Evolutionary conservation across 2,888 invertebrate genomes (phyloP), one percentile per base, ranked within the genome.

Genomic region (Operophtera brumata): DNA sequence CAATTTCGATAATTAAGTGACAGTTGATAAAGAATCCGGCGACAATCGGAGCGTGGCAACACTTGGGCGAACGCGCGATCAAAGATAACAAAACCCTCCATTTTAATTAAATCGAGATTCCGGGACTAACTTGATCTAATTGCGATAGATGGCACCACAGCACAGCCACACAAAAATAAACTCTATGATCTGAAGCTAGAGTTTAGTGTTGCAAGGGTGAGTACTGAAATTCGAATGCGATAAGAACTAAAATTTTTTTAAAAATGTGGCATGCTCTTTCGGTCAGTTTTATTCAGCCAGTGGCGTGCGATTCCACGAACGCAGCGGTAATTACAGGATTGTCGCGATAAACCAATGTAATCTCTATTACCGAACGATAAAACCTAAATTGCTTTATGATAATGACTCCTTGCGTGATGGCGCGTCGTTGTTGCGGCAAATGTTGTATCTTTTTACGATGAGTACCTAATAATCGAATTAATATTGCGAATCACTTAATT

Each of bases 71-170:
- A 82, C 78, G 83, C 78, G 82, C 80, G 80, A 82, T 83, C 67
- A 56, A 56, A 75, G 84, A 86, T 84, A 84, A 82, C 6, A 39
- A 50, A 78, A 70, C 75, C 74, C 75, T 76, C 76, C 77, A 75
- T 76, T 82, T 86, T 88, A 88, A 88, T 88, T 89, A 84, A 89
- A 89, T 88, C 83, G 86, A 80, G 84, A 88, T 86, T 86, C 84
- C 80, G 61, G 66, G 69, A 71, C 75, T 69, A 69, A 70, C 70
- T 65, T 66, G 69, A 53, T 49, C 53, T 57, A 53, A 49, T 53
- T 20, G 26, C 66, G 69, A 69, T 71, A 75, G 70, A 71, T 69
- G 70, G 61, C 66, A 57, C 56, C 59, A 35, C 47, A 20, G 2
- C 13, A 20, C 25, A 20, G 5, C 1, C 2, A 45, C n/a, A 14